Base-by-base conservation (phyloP, 2,888 invertebrate genomes). In the Trissolcus japonicus region DNA sequence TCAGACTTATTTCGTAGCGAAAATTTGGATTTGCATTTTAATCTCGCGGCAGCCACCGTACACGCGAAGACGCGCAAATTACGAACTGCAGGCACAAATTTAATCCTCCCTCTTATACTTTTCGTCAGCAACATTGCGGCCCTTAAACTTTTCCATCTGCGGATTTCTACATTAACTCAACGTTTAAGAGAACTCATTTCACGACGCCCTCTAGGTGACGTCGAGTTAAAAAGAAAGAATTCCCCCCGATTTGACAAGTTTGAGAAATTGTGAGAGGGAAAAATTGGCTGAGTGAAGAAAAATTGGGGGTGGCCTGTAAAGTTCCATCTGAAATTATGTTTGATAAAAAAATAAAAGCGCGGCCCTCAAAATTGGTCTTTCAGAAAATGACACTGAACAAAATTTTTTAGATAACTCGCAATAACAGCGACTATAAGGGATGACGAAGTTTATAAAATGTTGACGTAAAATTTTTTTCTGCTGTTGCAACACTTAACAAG, bases 1-100 rank as follows among this genome's bases (percentile, higher is more conserved):
- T 84, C 74, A 83, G 84, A 84, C 84, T 86, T 84, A 84, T 82
- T 83, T 81, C 81, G 74, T 73, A 80, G 74, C 73, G 81, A 84
- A 75, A 83, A 84, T 84, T 83, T 82, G 82, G 82, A 86, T 87
- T 86, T 87, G 85, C 86, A 87, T 86, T 86, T 86, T 86, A 86
- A 86, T 86, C 83, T 83, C 71, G 63, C 55, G 55, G 48, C 66
- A 75, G 73, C 61, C 11, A 61, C 46, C 46, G 48, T 65, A 65
- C 63, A 60, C 59, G 51, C 25, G 65, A 69, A 50, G 76, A 76
- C 77, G 80, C 79, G 82, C 81, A 85, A 86, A 86, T 86, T 86
- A 85, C 85, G 82, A 83, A 83, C 81, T 80, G 75, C 73, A 76
- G 79, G 75, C 82, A 75, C 82, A 79, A 85, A 85, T 85, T 85